Percentiles rank a stretch among this genome's conserved stretches.
Evolutionary conservation across 2,113 vertebrate species (phyloP).

Genomic region (Callorhinus ursinus): DNA sequence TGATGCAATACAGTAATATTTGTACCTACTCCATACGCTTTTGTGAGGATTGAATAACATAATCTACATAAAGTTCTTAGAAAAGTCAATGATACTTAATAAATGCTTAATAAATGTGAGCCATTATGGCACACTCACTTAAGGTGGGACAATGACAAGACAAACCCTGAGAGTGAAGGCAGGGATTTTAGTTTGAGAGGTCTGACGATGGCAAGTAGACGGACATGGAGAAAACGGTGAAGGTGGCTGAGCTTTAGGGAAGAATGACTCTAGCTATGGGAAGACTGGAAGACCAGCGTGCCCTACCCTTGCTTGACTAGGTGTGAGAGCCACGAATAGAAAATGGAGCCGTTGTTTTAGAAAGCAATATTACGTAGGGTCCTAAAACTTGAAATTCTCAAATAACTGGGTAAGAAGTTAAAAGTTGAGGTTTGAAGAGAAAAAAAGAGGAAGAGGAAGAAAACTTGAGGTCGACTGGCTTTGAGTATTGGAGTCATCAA

Average conservation of each 20-base stretch:
- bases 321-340: background rate
- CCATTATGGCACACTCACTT: background rate
- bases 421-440: background rate
- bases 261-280: too few relatives aligned
- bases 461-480: background rate
- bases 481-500: background rate
- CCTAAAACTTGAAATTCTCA: background rate
- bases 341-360: background rate
- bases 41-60: constrained; percentile 3
- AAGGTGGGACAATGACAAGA: background rate
- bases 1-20: background rate
- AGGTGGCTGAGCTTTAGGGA: background rate
- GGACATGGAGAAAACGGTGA: too few relatives aligned
- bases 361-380: background rate
- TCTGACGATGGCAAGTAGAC: background rate
- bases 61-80: background rate
- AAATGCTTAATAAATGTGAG: background rate
- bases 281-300: background rate
- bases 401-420: constrained; percentile 16
- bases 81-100: background rate
- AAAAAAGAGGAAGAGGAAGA: background rate
- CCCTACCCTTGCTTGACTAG: background rate
- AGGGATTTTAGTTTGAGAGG: background rate
- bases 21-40: background rate
- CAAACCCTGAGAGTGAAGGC: background rate